Base-by-base conservation (phyloP, 2,113 vertebrate species). In the Tupaia chinensis region DNA sequence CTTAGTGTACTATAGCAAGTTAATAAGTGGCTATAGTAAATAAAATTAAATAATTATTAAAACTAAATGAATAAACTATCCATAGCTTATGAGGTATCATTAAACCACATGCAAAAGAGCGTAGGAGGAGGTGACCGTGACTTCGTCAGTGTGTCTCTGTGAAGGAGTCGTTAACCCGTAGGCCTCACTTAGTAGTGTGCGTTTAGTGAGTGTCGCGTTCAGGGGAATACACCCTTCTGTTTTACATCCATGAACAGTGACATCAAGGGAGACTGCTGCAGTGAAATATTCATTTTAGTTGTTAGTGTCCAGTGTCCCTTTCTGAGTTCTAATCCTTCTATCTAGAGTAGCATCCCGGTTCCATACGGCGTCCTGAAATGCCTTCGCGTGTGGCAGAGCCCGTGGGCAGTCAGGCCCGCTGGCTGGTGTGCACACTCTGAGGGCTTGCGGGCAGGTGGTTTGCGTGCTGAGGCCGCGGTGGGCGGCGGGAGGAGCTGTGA, bases 401-500 rank as follows among this genome's bases (percentile, higher is more conserved):
- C 12, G 8, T 79, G 19, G 73, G 11, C 14, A 44, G 76, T 29
- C 56, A 76, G 65, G 23, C 12, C 7, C 8, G 7, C 14, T 44
- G 1, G 12, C 69, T 89, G 53, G 0, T 58, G 12, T 44, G 3
- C 19, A 56, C 58, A 34, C 34, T 12, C 72, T 20, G 70, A 81
- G 10, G 16, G 23, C 0, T 2, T 70, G 13, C 54, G 56, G 27
- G 6, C 9, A 20, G 9, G 22, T 9, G 10, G 10, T n/a, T 34
- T 81, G 27, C 29, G 9, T 56, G 4, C 13, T 69, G 29, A 81
- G 1, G 72, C 3, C 17, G 4, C 22, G 5, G 29, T 44, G 13
- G 14, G 56, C 11, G 72, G 9, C 4, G 23, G 14, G 7, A 90
- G 13, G 11, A 44, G 2, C 54, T 53, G 2, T 68, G 22, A 56